Percentiles rank a stretch among this genome's conserved stretches.
phyloP scores from a whole-genome alignment of 2,888 invertebrate species.

The Spodoptera exigua region DNA sequence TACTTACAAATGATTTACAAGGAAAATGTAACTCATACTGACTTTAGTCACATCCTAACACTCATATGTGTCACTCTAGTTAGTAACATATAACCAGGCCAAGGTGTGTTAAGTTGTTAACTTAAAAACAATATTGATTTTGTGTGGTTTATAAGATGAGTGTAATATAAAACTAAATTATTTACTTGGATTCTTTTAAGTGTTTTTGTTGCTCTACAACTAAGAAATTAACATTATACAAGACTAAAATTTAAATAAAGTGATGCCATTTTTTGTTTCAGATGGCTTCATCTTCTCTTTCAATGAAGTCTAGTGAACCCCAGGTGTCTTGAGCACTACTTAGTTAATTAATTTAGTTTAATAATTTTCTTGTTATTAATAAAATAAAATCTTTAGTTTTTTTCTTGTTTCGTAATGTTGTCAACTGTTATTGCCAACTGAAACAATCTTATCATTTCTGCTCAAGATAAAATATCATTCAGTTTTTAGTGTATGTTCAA shows the following conservation, averaged over 20 bases:
- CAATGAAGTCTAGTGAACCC: constrained; percentile 76
- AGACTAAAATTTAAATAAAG: too few species aligned
- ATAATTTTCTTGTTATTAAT: constrained; percentile 53
- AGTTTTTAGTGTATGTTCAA: constrained; percentile 64
- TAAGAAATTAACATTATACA: too few species aligned
- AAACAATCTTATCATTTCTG: constrained; percentile 85
- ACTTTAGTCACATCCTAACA: constrained; percentile 1
- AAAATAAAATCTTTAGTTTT: constrained; percentile 39
- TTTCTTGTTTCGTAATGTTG: constrained; percentile 61
- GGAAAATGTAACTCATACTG: constrained; percentile 14
- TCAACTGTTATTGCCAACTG: constrained; percentile 68
- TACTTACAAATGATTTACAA: constrained; percentile 18
- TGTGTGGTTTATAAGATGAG: constrained; percentile 8
- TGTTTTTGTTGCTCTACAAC: too few species aligned
- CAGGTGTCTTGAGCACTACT: constrained; percentile 78
- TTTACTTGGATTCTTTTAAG: not conserved
- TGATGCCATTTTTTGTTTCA: constrained; percentile 70
- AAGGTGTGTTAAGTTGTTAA: constrained; percentile 4
- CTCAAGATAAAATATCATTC: constrained; percentile 81
- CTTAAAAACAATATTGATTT: not conserved
- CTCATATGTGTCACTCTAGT: not conserved
- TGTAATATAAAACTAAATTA: not conserved
- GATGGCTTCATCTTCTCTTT: constrained; percentile 76
- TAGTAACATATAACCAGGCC: constrained; percentile 16
- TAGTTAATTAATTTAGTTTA: constrained; percentile 55